Evolutionary conservation across 1,140 invertebrate species (phyloP).

Genomic region (Heliconius hermathena): DNA sequence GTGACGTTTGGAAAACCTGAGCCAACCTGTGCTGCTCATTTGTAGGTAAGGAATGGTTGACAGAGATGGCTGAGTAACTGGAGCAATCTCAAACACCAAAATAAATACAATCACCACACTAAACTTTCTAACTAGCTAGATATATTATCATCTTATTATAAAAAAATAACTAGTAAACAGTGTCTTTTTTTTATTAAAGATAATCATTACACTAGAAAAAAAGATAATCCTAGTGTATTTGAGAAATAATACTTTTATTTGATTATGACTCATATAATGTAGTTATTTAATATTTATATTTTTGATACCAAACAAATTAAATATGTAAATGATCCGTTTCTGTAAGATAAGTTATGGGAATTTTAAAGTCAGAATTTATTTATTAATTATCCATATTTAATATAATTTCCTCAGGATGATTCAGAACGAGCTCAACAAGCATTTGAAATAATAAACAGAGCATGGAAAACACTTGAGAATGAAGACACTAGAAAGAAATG

Average conservation of each 20-base stretch:
- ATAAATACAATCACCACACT: neutral
- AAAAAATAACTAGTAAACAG: neutral
- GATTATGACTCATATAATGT: neutral
- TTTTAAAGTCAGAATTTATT: too few relatives aligned
- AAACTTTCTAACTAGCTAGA: neutral
- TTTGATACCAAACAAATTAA: neutral
- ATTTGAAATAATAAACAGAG: conserved; percentile 97
- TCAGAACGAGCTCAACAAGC: conserved; percentile 95
- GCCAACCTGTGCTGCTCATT: conserved; percentile 43
- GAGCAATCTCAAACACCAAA: conserved; percentile 25
- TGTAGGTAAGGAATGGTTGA: conserved; percentile 67
- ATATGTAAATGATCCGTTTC: neutral
- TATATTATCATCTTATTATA: neutral
- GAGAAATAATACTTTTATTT: too few relatives aligned
- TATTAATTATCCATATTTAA: neutral
- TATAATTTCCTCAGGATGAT: conserved; percentile 88
- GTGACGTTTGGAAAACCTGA: conserved; percentile 55
- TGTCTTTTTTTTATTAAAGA: neutral
- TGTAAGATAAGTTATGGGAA: neutral
- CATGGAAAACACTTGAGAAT: conserved; percentile 98
- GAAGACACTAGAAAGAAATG: conserved; percentile 97
- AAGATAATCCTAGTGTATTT: too few relatives aligned
- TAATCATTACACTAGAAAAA: neutral
- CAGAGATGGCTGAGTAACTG: conserved; percentile 19
- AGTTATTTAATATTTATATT: neutral